Evolutionary conservation across 2,797 vertebrate genomes (phyloP).

Genomic region (Nyctibius grandis): DNA sequence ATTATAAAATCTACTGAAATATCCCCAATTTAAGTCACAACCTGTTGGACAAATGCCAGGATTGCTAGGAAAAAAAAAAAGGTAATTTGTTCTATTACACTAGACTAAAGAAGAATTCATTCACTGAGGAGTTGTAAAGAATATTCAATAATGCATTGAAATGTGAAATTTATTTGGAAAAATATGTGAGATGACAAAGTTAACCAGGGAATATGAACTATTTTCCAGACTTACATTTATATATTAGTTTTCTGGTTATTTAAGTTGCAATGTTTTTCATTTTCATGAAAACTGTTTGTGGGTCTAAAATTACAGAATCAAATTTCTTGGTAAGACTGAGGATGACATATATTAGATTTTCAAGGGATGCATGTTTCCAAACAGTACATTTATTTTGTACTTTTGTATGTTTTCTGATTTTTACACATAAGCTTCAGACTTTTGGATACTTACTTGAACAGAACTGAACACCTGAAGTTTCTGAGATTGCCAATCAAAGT

Average conservation of each 20-base stretch:
- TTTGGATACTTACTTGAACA: not conserved
- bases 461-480: not conserved
- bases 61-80: not conserved
- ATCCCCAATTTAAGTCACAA: not conserved
- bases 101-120: not conserved
- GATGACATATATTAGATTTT: not conserved
- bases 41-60: not conserved
- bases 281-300: not conserved
- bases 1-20: not conserved
- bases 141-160: not conserved
- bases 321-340: not conserved
- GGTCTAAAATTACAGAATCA: not conserved
- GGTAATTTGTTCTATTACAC: not conserved
- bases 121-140: not conserved
- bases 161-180: not conserved
- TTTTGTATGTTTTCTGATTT: not conserved
- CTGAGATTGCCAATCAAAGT: not conserved
- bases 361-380: not conserved
- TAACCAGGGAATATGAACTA: not conserved
- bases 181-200: not conserved
- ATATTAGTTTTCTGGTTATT: not conserved
- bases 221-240: not conserved
- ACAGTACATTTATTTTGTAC: not conserved
- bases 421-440: not conserved
- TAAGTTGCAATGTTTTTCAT: not conserved